Percentiles rank a stretch among this genome's conserved stretches.
phyloP scores from a whole-genome alignment of 1,140 invertebrate species.

The Pinna nobilis region DNA sequence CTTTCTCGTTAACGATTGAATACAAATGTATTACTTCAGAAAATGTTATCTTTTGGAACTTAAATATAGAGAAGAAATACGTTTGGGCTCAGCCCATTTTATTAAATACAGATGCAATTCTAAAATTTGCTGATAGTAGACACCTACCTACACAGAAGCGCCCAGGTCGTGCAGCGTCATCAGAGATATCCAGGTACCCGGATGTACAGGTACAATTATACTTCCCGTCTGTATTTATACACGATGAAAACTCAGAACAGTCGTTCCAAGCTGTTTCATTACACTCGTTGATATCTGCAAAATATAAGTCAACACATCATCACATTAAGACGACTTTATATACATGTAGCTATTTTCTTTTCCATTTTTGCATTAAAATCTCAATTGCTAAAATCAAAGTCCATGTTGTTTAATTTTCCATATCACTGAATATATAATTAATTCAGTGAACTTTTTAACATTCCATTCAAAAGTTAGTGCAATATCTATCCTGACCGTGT shows the following conservation, averaged over 20 bases:
- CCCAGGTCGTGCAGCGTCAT: conserved; percentile 23
- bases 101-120: too few relatives aligned
- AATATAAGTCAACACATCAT: not conserved
- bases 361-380: not conserved
- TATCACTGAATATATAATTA: not conserved
- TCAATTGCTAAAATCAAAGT: not conserved
- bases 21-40: not conserved
- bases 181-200: conserved; percentile 45
- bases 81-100: too few relatives aligned
- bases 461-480: not conserved
- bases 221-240: conserved; percentile 44
- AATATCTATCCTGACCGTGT: too few relatives aligned
- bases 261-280: conserved; percentile 22
- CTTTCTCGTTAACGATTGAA: not conserved
- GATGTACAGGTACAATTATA: conserved; percentile 47
- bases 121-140: too few relatives aligned
- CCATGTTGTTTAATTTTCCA: not conserved
- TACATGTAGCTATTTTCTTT: too few relatives aligned
- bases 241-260: conserved; percentile 42
- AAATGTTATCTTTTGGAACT: not conserved
- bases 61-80: not conserved
- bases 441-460: not conserved
- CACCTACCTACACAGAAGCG: conserved; percentile 43
- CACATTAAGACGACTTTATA: not conserved
- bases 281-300: conserved; percentile 50